Evolutionary conservation across 2,888 invertebrate species (phyloP).

Genomic region (Steinernema hermaphroditum): DNA sequence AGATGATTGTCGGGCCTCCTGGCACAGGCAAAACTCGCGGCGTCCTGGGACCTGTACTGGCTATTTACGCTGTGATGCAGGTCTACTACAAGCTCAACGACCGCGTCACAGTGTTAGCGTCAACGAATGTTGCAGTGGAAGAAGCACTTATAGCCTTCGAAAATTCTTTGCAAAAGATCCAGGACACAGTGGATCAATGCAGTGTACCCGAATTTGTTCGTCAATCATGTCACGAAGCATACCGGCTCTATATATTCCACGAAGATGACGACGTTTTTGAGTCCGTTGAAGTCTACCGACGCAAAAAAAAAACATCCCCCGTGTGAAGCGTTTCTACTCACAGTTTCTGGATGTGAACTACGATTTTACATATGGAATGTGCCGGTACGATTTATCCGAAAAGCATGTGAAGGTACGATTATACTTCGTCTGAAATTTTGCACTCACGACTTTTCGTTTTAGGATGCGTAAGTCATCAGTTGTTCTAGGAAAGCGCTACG

Average conservation of each 20-base stretch:
- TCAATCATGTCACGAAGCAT: background rate
- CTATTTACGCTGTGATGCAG: background rate
- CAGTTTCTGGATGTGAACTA: background rate
- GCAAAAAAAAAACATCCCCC: background rate
- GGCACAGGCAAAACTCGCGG: background rate
- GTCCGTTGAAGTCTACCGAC: background rate
- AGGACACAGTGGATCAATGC: background rate
- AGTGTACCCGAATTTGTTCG: background rate
- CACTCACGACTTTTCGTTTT: too few species aligned
- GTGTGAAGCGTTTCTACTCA: background rate
- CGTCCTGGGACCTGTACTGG: background rate
- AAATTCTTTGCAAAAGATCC: background rate
- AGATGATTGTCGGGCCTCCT: background rate
- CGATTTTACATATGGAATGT: background rate
- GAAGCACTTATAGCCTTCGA: background rate
- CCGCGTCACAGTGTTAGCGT: background rate
- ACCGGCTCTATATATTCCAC: background rate
- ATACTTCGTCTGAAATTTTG: too few species aligned
- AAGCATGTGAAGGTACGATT: background rate
- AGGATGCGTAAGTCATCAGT: too few species aligned
- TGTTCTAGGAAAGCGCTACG: too few species aligned
- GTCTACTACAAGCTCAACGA: background rate
- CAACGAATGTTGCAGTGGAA: background rate
- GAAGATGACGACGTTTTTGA: background rate
- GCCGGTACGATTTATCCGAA: background rate